A percentile compares a stretch with the other conserved stretches of the same genome.
Conservation (phyloP, 64 coral and sea anemone genomes). For the Anthopleura sola region DNA sequence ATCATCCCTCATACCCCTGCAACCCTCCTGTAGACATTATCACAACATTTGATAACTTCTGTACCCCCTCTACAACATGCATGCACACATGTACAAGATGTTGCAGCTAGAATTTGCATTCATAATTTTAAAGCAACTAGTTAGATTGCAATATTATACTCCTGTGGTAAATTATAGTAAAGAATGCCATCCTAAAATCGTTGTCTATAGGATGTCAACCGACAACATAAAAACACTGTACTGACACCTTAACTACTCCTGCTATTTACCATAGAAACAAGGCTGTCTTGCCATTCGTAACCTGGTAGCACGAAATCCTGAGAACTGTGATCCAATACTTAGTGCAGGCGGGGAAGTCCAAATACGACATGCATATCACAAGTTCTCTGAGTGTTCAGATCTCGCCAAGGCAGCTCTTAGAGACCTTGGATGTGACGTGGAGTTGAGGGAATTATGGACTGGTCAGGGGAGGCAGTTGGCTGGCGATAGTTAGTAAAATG, state of each 20-base stretch:
- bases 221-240: too few relatives aligned
- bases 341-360: slow-evolving; percentile 65
- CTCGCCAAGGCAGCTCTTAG: slow-evolving; percentile 80
- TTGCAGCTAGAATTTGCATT: too few relatives aligned
- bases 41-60: too few relatives aligned
- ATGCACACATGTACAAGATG: too few relatives aligned
- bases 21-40: too few relatives aligned
- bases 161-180: too few relatives aligned
- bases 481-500: neutral
- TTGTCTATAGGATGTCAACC: neutral
- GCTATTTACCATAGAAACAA: slow-evolving; percentile 51
- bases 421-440: slow-evolving; percentile 82
- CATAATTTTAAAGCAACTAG: too few relatives aligned
- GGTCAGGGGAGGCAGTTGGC: slow-evolving; percentile 30
- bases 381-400: slow-evolving; percentile 64
- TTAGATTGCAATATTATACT: too few relatives aligned
- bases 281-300: slow-evolving; percentile 80
- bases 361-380: slow-evolving; percentile 65
- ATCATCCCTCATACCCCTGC: too few relatives aligned
- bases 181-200: too few relatives aligned
- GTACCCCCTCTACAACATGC: too few relatives aligned
- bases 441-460: slow-evolving; percentile 85
- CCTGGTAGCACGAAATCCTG: slow-evolving; percentile 76
- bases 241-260: neutral
- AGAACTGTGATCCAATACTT: slow-evolving; percentile 71